Percentiles rank a stretch among this genome's conserved stretches.
Evolutionary conservation across 2,113 vertebrate species (phyloP).

Genomic region (Salvator merianae): DNA sequence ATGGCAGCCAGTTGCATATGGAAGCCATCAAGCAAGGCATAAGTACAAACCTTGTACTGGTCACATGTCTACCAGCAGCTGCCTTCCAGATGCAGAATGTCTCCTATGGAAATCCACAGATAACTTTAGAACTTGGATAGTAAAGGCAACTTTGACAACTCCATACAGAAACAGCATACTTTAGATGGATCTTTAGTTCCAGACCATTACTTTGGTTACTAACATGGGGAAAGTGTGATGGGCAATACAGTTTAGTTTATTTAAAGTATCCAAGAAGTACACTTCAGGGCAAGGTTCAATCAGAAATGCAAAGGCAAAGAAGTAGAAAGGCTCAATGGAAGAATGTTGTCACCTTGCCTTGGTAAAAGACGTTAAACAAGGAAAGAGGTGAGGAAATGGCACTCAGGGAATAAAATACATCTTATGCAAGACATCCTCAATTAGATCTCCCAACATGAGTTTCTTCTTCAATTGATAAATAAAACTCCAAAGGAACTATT

Average conservation of each 20-base stretch:
- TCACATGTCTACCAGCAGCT: too few relatives aligned
- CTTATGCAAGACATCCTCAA: neutral
- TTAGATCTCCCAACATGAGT: neutral
- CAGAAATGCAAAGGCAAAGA: neutral
- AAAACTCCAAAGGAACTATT: neutral
- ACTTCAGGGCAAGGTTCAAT: neutral
- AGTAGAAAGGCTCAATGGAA: neutral
- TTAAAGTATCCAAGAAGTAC: neutral
- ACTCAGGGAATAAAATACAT: neutral
- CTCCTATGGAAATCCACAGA: neutral
- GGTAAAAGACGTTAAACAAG: neutral
- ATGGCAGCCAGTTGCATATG: too few relatives aligned
- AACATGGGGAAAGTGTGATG: neutral
- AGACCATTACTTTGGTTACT: neutral
- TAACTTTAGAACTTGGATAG: neutral
- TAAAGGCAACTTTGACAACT: neutral
- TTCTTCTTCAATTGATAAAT: neutral
- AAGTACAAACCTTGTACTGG: too few relatives aligned
- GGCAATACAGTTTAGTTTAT: neutral
- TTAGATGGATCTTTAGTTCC: neutral
- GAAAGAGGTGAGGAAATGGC: neutral
- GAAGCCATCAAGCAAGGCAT: too few relatives aligned
- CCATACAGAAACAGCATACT: neutral
- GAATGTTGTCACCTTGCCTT: neutral
- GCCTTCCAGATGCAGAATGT: too few relatives aligned